Evolutionary conservation across 2,797 vertebrate species (phyloP), one percentile per base, ranked within the genome.

Genomic region (Cheirogaleus major): DNA sequence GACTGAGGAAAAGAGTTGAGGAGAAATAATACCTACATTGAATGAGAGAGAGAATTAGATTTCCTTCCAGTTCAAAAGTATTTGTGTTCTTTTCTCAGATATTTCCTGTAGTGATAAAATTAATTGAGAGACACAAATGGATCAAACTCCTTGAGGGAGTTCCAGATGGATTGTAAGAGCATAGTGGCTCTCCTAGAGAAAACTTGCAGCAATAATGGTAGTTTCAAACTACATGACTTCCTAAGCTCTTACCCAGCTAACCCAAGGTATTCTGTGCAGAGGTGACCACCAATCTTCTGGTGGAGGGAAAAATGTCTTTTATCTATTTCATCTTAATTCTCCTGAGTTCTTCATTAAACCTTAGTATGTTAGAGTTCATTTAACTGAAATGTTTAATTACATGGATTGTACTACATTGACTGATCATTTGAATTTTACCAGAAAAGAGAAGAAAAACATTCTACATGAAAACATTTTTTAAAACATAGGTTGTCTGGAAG

Each of bases 401-500:
- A 9, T 15, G 30, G 15, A 2, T 83, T 48, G 83, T 83, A 69
- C 41, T n/a, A n/a, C 1, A 15, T 32, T 65, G 32, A 63, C 38
- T 52, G 30, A 97, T 48, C 18, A 52, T 52, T 92, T 86, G 50
- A 70, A 67, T 90, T 95, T 94, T 94, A 91, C 32, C 22, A 82
- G 27, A 78, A 80, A 79, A 67, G 15, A 9, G 2, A 82, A 93
- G 13, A n/a, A 78, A 73, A 80, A 59, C 4, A 69, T 75, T 94
- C 7, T 76, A 48, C 8, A 86, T 43, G 35, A 80, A 41, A 63
- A 52, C 32, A 86, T 20, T 78, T 52, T 65, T 52, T 18, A 8
- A 65, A 27, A 50, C 65, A 65, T 10, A 65, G 2, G 1, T 83
- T 86, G 43, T 76, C 45, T 67, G 63, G 23, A 89, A 78, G 10